Conservation (phyloP, 53 echinoderm and acorn worm genomes). For the Echinometra lucunter region DNA sequence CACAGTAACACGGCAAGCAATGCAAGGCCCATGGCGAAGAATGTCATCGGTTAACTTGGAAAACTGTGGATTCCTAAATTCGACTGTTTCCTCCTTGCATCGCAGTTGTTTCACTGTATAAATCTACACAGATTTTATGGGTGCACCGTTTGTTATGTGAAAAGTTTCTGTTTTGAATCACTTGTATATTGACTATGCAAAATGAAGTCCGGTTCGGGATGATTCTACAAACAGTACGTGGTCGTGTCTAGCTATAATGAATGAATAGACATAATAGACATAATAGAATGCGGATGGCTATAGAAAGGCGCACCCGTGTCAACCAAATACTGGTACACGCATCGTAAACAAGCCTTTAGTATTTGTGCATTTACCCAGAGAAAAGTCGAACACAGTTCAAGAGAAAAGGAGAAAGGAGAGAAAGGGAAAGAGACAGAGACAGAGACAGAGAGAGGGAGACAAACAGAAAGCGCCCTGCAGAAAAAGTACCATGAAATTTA, state of each 20-base stretch:
- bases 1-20: background rate
- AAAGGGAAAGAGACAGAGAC: background rate
- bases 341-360: background rate
- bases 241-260: background rate
- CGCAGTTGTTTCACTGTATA: background rate
- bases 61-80: background rate
- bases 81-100: background rate
- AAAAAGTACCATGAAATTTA: background rate
- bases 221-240: background rate
- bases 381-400: background rate
- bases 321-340: background rate
- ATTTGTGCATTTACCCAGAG: background rate
- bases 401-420: too few relatives aligned
- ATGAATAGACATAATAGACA: too few relatives aligned
- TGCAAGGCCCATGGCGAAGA: background rate
- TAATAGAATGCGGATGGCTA: background rate
- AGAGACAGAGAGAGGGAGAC: background rate
- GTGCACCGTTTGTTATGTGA: background rate
- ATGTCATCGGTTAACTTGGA: background rate
- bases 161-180: background rate
- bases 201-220: background rate
- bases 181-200: background rate
- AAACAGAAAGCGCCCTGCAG: background rate
- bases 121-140: background rate
- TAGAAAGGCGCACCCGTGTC: background rate